Percentiles rank a stretch among this genome's conserved stretches.
These are phyloP conservation scores for Aphaenogaster rudis DNA, from an alignment of 1,140 invertebrate genomes.

Conservation along the genomic window DNA sequence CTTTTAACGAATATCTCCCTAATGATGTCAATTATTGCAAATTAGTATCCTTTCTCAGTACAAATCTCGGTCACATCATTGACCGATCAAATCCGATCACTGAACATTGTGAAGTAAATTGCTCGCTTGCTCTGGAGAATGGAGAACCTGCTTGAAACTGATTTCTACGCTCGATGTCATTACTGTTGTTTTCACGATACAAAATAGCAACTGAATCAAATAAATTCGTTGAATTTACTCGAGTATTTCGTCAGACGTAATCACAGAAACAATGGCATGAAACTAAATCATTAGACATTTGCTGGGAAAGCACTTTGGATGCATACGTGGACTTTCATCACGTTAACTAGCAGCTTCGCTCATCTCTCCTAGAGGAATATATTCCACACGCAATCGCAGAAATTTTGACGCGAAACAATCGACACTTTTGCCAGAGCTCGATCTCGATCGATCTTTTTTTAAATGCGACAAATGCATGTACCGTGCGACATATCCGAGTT, in stretches of 20 bases:
- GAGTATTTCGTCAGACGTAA: background rate
- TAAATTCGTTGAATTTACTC: background rate
- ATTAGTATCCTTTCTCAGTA: background rate
- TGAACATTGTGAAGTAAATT: background rate
- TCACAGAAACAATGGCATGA: slow-evolving; percentile 28
- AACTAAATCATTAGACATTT: background rate
- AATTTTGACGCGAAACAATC: slow-evolving; percentile 25
- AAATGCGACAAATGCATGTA: slow-evolving; percentile 63
- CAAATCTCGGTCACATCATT: background rate
- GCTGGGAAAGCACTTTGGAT: background rate
- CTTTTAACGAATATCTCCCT: background rate
- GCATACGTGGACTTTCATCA: background rate
- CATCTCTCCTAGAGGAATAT: background rate
- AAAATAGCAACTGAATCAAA: background rate
- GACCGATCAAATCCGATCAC: no score
- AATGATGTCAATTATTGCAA: slow-evolving; percentile 27
- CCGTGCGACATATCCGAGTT: slow-evolving; percentile 15
- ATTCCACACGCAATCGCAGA: background rate
- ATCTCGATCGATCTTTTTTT: slow-evolving; percentile 66
- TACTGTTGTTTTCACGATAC: background rate
- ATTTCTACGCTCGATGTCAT: background rate
- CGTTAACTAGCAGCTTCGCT: slow-evolving; percentile 1
- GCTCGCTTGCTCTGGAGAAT: background rate
- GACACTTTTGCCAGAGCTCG: slow-evolving; percentile 21
- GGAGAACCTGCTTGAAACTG: background rate